Conservation (phyloP, 2,797 vertebrate genomes). For the Eulemur albifrons region DNA sequence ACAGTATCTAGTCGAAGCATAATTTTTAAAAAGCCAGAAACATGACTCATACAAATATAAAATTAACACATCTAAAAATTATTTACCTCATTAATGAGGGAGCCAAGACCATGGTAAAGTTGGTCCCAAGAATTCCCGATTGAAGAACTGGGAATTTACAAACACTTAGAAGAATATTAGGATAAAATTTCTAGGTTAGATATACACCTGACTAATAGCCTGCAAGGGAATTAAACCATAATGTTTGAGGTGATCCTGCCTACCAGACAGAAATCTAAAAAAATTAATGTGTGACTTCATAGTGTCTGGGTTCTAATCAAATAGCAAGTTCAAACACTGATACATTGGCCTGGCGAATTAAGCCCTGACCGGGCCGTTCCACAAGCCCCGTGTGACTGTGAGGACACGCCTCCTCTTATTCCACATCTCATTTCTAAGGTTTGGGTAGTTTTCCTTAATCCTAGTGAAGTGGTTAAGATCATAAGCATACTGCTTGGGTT, state of each 20-base stretch:
- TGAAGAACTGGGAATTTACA: background rate
- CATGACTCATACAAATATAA: conserved; percentile 11
- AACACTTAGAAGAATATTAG: background rate
- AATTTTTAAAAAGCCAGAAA: conserved; percentile 32
- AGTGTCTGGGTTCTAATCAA: background rate
- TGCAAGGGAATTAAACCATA: background rate
- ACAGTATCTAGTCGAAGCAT: background rate
- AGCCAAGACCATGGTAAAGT: background rate
- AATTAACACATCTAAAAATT: background rate
- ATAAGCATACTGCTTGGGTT: background rate
- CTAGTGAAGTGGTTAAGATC: background rate
- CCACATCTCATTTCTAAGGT: background rate
- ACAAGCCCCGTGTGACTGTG: background rate
- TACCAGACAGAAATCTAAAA: background rate
- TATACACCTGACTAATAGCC: background rate
- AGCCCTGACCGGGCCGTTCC: background rate
- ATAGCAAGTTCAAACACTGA: conserved; percentile 33
- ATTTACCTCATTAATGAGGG: background rate
- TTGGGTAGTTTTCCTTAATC: background rate
- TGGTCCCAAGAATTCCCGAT: background rate
- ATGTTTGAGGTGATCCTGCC: background rate
- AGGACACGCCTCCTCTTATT: background rate
- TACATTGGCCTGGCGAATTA: background rate
- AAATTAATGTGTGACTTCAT: conserved; percentile 12
- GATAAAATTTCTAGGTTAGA: background rate